These are phyloP conservation scores for Scomberomorus guttatus DNA, from an alignment of 2,797 vertebrate species.

Conservation along the genomic window DNA sequence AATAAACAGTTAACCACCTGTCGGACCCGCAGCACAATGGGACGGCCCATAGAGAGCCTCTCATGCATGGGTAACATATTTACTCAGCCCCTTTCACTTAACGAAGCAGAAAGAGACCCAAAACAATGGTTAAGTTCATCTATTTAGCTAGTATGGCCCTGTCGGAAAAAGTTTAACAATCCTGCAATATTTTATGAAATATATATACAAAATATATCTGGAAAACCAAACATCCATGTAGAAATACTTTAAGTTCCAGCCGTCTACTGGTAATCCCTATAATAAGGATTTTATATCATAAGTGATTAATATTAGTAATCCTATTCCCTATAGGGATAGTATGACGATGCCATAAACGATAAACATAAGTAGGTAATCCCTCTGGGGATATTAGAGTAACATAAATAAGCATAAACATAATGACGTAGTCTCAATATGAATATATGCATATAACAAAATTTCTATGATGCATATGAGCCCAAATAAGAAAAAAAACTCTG, in stretches of 20 bases:
- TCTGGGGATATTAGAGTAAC: not conserved
- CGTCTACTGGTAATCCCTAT: not conserved
- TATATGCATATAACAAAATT: not conserved
- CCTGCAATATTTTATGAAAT: not conserved
- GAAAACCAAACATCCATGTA: not conserved
- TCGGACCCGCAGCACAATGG: slow-evolving; percentile 92
- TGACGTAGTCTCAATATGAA: not conserved
- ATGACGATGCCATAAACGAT: slow-evolving; percentile 19
- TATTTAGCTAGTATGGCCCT: slow-evolving; percentile 90
- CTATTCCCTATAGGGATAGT: not conserved
- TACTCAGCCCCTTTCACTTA: slow-evolving; percentile 97
- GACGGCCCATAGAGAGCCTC: slow-evolving; percentile 89
- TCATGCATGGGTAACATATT: slow-evolving; percentile 99
- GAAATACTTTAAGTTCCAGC: not conserved
- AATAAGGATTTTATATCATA: slow-evolving; percentile 2
- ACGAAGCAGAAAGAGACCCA: slow-evolving; percentile 92
- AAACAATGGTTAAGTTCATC: slow-evolving; percentile 97
- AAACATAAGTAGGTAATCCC: slow-evolving; percentile 30
- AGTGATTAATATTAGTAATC: slow-evolving; percentile 24
- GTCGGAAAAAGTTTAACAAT: not conserved
- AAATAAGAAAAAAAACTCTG: not conserved
- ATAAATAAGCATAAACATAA: not conserved
- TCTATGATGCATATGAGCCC: no score
- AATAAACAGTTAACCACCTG: slow-evolving; percentile 99
- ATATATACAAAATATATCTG: not conserved